phyloP scores from a whole-genome alignment of 2,888 invertebrate genomes.

The Pheosia gnoma region DNA sequence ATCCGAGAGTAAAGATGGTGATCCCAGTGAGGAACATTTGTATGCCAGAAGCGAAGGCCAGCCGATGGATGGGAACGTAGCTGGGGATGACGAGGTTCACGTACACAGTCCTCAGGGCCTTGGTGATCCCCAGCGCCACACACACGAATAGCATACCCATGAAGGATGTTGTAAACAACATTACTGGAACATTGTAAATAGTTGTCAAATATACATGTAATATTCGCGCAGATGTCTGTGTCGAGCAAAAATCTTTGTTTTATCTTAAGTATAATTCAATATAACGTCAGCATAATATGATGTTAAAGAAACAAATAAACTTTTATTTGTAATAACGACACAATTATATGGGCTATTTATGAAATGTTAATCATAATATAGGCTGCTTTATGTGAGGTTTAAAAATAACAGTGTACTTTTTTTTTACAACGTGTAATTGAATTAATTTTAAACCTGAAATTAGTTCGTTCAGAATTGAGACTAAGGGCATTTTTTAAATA shows the following conservation, averaged over 20 bases:
- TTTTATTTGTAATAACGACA: not conserved
- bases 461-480: too few species aligned
- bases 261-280: too few species aligned
- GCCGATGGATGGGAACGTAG: conserved; percentile 86
- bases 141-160: conserved; percentile 79
- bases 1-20: conserved; percentile 84
- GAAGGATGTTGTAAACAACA: conserved; percentile 73
- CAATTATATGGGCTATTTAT: not conserved
- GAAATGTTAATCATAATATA: not conserved
- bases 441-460: too few species aligned
- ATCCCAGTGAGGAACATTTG: conserved; percentile 88
- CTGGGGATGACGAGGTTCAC: conserved; percentile 87
- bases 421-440: too few species aligned
- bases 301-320: not conserved
- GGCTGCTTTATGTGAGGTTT: too few species aligned
- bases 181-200: conserved; percentile 59
- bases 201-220: not conserved
- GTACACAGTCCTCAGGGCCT: conserved; percentile 88
- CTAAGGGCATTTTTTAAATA: too few species aligned
- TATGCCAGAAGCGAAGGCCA: conserved; percentile 87
- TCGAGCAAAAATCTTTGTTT: too few species aligned
- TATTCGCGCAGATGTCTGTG: too few species aligned
- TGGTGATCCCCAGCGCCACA: conserved; percentile 85
- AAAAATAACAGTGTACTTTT: too few species aligned
- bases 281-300: too few species aligned